phyloP scores from a whole-genome alignment of 2,797 vertebrate genomes.

The Leptatherina wallacei region DNA sequence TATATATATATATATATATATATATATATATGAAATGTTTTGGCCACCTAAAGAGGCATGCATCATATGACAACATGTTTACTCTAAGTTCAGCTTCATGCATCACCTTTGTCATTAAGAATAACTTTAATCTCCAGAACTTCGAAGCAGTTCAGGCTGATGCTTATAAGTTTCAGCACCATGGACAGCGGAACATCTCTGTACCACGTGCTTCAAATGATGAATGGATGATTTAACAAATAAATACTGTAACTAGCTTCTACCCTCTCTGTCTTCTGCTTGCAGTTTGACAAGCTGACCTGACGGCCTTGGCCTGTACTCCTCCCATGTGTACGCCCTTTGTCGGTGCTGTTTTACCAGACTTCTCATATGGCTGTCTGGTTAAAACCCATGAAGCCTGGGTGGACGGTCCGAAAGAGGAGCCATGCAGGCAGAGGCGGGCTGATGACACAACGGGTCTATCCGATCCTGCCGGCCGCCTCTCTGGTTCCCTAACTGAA shows the following conservation, averaged over 20 bases:
- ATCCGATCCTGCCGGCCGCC: constrained; percentile 87
- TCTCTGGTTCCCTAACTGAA: constrained; percentile 96
- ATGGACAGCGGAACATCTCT: constrained; percentile 42
- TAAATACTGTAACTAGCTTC: too few species aligned
- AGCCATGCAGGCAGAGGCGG: constrained; percentile 62
- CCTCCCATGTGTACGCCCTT: constrained; percentile 28
- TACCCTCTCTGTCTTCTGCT: too few species aligned
- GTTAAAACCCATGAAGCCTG: constrained; percentile 34
- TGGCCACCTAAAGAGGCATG: too few species aligned
- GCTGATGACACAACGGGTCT: constrained; percentile 80
- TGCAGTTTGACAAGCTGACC: constrained; percentile 24
- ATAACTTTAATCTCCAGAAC: neutral
- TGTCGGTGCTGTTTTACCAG: constrained; percentile 10
- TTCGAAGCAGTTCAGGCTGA: neutral
- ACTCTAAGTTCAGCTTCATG: too few species aligned
- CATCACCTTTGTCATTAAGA: neutral
- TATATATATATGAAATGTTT: too few species aligned
- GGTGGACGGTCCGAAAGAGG: constrained; percentile 68
- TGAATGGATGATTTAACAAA: neutral
- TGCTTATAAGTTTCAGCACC: constrained; percentile 49
- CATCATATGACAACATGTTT: too few species aligned
- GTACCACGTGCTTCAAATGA: neutral
- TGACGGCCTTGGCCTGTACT: constrained; percentile 8
- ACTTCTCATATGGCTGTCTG: constrained; percentile 58
- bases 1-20: too few species aligned